phyloP scores from a whole-genome alignment of 2,113 vertebrate species.

The Struthidea cinerea region DNA sequence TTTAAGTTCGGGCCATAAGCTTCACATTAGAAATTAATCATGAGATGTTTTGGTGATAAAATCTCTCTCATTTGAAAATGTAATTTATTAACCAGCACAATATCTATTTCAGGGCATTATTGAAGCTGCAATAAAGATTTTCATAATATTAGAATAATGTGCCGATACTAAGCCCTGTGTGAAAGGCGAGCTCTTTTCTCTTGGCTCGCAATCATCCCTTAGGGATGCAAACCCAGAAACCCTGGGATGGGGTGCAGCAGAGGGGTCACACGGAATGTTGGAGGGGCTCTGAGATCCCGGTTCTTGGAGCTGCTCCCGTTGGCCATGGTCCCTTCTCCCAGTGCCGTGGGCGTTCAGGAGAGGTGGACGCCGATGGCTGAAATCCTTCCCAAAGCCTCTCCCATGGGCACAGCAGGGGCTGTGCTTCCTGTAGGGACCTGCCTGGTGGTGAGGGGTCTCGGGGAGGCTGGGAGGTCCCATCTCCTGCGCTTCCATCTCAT shows the following conservation, averaged over 20 bases:
- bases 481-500: neutral
- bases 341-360: accelerated
- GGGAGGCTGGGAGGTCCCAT: neutral
- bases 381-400: neutral
- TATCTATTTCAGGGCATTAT: conserved; percentile 71
- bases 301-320: neutral
- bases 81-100: conserved; percentile 65
- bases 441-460: neutral
- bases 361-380: accelerated
- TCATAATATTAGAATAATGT: conserved; percentile 30
- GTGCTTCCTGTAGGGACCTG: neutral
- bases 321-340: accelerated
- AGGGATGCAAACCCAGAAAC: neutral
- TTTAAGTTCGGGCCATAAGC: conserved; percentile 57
- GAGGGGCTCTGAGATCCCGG: accelerated
- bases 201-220: neutral
- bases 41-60: conserved; percentile 68
- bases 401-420: accelerated
- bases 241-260: too few relatives aligned
- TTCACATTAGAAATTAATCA: conserved; percentile 68
- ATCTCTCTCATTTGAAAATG: conserved; percentile 72
- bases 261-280: neutral
- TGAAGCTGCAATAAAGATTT: conserved; percentile 57
- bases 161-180: neutral
- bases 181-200: neutral